A percentile compares a stretch with the other conserved stretches of the same genome.
Conservation (phyloP, 2,888 invertebrate genomes). For the Resseliella maxima region DNA sequence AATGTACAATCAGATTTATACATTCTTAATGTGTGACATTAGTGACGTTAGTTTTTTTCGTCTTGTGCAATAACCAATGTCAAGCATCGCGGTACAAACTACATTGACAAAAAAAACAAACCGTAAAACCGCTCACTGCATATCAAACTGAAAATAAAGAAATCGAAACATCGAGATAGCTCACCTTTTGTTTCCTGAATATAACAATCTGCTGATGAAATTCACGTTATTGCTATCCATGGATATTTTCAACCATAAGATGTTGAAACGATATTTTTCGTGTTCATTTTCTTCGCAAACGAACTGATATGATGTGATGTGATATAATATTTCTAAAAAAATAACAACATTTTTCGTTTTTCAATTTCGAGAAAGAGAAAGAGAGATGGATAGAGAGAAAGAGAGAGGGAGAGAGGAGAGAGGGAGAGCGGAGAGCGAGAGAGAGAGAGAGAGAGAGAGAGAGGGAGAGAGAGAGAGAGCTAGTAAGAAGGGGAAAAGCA, state of each 20-base stretch:
- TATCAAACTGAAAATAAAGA: background rate
- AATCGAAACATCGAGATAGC: background rate
- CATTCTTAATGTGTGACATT: background rate
- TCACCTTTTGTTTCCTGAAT: slow-evolving; percentile 49
- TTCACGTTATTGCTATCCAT: background rate
- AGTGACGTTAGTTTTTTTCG: background rate
- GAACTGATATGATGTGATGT: slow-evolving; percentile 28
- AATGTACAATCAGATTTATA: background rate
- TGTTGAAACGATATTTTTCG: slow-evolving; percentile 22
- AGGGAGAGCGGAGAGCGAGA: background rate
- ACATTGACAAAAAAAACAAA: background rate
- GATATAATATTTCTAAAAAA: background rate
- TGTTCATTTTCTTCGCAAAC: background rate
- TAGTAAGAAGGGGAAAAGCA: too few species aligned
- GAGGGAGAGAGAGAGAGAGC: background rate
- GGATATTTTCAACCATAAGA: too few species aligned
- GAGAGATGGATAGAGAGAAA: background rate
- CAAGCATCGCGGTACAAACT: slow-evolving; percentile 38
- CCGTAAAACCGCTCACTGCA: background rate
- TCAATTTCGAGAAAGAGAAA: background rate
- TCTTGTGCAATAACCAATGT: slow-evolving; percentile 23
- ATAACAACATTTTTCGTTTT: background rate
- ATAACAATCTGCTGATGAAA: background rate
- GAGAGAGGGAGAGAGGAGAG: background rate
- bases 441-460: background rate